phyloP scores from a whole-genome alignment of 2,113 vertebrate species.

The Fukomys damarensis region DNA sequence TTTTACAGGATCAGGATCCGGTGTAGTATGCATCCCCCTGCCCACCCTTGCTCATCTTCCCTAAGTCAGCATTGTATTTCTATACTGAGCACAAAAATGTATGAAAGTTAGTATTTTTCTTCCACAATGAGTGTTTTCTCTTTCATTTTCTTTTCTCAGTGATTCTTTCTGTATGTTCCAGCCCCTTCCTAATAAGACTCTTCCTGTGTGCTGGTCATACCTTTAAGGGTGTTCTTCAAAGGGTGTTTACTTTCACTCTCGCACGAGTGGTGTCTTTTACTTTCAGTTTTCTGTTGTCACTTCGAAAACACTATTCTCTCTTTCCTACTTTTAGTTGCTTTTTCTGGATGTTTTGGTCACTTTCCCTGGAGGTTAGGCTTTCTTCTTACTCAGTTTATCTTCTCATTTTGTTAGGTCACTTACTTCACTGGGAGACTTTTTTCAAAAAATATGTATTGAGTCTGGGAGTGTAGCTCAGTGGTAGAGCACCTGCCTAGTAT shows the following conservation, averaged over 20 bases:
- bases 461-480: background rate
- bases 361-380: background rate
- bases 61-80: background rate
- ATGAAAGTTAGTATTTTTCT: background rate
- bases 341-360: background rate
- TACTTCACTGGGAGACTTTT: background rate
- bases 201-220: too few relatives aligned
- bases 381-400: background rate
- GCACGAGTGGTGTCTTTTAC: background rate
- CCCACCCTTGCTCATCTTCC: background rate
- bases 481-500: background rate
- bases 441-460: background rate
- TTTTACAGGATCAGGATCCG: background rate
- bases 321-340: background rate
- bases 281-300: background rate
- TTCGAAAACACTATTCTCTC: background rate
- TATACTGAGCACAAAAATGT: background rate
- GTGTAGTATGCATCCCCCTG: fast-evolving
- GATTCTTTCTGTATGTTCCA: background rate
- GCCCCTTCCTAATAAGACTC: background rate
- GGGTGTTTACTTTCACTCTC: fast-evolving
- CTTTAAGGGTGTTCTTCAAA: background rate
- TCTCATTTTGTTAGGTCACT: background rate
- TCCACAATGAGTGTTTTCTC: background rate
- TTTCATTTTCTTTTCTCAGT: background rate